Base-by-base conservation (phyloP, 1,140 invertebrate species). In the Drosophila setifemur region DNA sequence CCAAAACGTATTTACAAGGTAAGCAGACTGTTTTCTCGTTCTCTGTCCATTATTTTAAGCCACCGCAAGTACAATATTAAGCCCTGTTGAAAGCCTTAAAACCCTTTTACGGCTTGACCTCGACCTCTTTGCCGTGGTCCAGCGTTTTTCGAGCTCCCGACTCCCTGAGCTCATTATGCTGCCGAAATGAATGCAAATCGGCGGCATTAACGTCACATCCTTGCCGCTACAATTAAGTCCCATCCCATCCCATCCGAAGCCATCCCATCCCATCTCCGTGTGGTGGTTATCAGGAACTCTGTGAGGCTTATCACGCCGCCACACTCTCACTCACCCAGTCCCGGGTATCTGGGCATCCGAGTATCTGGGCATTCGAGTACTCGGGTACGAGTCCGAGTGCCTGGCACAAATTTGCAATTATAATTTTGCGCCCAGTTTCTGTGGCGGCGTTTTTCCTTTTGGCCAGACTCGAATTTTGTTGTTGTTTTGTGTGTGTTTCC, bases 381-480 rank as follows among this genome's bases (percentile, higher is more conserved):
- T 55, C n/a, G 14, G 11, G 35, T 39, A 39, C 61, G 25, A 19
- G 25, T 12, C 28, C 50, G 60, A 45, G 73, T 53, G 52, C 44
- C 48, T 72, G 29, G 43, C 79, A 68, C 55, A 73, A 83, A 86
- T 86, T 86, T 86, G 81, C 81, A 86, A 86, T 86, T 86, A 86
- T 86, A 86, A 86, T 86, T 85, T 86, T 86, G 82, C 79, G 79
- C 79, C 79, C 43, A 52, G 74, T 26, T 40, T 31, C 44, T 43
- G 68, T 54, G 79, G 78, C 78, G 78, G 78, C 61, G 47, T 75
- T 81, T n/a, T 81, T 79, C 67, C 64, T 57, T 74, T 78, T 85
- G 79, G 52, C 60, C 67, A 64, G 57, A 63, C 73, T 82, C 74
- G 54, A 57, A 53, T 52, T 69, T 79, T 66, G n/a, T n/a, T n/a